Evolutionary conservation across 2,113 vertebrate species (phyloP).

Genomic region (Acinonyx jubatus): DNA sequence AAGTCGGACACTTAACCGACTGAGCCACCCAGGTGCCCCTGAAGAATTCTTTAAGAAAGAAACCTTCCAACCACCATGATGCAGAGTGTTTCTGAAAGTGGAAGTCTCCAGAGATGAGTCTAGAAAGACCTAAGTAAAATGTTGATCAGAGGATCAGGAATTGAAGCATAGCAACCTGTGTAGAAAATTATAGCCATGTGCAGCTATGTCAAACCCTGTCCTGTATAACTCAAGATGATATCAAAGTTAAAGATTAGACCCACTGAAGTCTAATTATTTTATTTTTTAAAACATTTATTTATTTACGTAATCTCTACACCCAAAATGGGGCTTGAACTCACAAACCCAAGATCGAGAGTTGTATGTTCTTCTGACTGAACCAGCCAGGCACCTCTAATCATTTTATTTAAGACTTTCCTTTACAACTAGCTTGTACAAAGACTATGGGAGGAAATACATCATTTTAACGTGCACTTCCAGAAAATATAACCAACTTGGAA

Average conservation of each 20-base stretch:
- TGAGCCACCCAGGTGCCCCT: too few species aligned
- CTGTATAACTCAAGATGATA: neutral
- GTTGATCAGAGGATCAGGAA: neutral
- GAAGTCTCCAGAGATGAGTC: neutral
- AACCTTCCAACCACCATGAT: neutral
- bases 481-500: constrained; percentile 13
- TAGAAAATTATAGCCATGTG: neutral
- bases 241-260: neutral
- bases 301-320: too few species aligned
- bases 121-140: neutral
- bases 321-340: too few species aligned
- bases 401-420: constrained; percentile 24
- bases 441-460: neutral
- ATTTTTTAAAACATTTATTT: too few species aligned
- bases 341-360: too few species aligned
- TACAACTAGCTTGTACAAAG: neutral
- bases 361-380: too few species aligned
- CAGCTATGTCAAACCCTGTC: neutral
- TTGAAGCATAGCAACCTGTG: neutral
- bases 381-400: neutral
- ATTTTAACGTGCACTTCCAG: neutral
- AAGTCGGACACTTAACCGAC: too few species aligned
- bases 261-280: neutral
- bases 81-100: neutral
- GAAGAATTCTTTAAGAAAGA: neutral